Evolutionary conservation across 2,888 invertebrate genomes (phyloP).

Genomic region (Drosophila cracens): DNA sequence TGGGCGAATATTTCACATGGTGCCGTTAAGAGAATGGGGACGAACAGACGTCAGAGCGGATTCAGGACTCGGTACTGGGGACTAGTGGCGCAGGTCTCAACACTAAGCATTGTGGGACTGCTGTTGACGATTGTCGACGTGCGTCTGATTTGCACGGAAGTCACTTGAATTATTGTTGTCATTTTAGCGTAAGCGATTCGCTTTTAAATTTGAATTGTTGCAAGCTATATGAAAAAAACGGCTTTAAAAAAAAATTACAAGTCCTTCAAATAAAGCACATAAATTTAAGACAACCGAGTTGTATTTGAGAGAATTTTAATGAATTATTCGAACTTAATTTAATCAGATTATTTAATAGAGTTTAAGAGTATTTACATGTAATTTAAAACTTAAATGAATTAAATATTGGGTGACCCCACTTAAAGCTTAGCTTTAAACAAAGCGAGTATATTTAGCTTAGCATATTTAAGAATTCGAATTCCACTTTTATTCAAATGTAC

Average conservation of each 20-base stretch:
- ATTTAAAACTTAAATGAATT: background rate
- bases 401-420: background rate
- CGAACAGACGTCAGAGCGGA: constrained; percentile 2
- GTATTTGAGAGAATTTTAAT: background rate
- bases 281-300: background rate
- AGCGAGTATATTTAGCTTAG: background rate
- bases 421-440: background rate
- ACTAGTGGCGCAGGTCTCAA: background rate
- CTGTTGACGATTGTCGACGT: constrained; percentile 42
- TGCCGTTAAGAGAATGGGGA: constrained; percentile 6
- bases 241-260: background rate
- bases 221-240: background rate
- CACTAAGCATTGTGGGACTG: background rate
- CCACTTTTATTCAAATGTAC: background rate
- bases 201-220: constrained; percentile 28
- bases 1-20: constrained; percentile 67
- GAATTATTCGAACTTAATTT: background rate
- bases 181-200: constrained; percentile 46
- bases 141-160: constrained; percentile 66
- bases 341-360: background rate
- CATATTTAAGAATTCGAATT: background rate
- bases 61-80: background rate
- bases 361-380: background rate
- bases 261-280: background rate
- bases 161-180: constrained; percentile 65